phyloP scores from a whole-genome alignment of 2,888 invertebrate genomes.

The Drosophila multiciliata region DNA sequence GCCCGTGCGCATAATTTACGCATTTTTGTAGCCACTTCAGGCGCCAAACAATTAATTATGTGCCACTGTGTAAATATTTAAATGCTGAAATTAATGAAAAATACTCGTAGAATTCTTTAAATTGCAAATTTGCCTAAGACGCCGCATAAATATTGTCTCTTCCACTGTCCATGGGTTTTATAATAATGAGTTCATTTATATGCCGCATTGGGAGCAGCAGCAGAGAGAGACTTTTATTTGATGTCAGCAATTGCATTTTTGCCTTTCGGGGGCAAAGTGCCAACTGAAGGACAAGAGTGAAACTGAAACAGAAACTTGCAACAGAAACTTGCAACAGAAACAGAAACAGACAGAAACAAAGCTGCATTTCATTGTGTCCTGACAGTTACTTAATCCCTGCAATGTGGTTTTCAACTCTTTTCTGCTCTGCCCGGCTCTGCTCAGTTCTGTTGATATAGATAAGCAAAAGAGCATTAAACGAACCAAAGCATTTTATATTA shows the following conservation, averaged over 20 bases:
- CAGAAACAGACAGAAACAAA: conserved; percentile 9
- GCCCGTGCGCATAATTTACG: conserved; percentile 70
- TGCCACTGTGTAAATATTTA: conserved; percentile 75
- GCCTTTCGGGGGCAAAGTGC: conserved; percentile 8
- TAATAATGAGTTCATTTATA: conserved; percentile 80
- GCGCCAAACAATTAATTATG: conserved; percentile 73
- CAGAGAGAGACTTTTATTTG: conserved; percentile 34
- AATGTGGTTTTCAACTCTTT: conserved; percentile 29
- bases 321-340: background rate
- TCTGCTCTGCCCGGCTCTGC: too few relatives aligned
- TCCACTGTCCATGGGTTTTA: conserved; percentile 30
- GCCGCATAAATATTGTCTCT: conserved; percentile 65
- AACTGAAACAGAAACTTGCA: background rate
- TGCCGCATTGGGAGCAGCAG: conserved; percentile 52
- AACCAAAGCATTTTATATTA: conserved; percentile 21
- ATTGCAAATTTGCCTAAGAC: conserved; percentile 60
- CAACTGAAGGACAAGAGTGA: conserved; percentile 4
- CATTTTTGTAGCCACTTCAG: conserved; percentile 70
- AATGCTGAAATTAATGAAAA: conserved; percentile 77
- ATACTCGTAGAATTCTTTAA: conserved; percentile 67
- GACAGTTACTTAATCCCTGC: conserved; percentile 46
- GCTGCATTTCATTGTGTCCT: conserved; percentile 39
- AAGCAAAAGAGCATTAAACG: conserved; percentile 4
- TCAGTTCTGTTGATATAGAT: background rate
- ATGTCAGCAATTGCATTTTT: conserved; percentile 39